Evolutionary conservation across 2,797 vertebrate genomes (phyloP), one percentile per base, ranked within the genome.

Genomic region (Simalia tracyae): DNA sequence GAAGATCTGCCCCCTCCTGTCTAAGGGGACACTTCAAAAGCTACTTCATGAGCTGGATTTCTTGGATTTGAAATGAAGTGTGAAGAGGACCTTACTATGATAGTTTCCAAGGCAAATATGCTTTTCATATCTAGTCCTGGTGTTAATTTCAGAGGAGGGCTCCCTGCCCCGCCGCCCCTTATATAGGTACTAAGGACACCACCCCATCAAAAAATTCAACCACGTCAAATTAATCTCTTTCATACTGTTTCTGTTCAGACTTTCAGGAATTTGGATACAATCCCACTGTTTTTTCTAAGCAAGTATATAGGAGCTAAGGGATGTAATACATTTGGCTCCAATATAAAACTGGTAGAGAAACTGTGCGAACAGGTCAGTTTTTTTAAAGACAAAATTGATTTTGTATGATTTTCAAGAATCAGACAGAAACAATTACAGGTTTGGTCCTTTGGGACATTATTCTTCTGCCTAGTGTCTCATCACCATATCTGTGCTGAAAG

Each of bases 361-460:
- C 12, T 66, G 66, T 31, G n/a, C 66, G 31, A 15, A 31, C 2
- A 31, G 31, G n/a, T 31, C 66, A 68, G 28, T 6, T 31, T 68
- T 50, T 68, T 68, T 68, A 68, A 68, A 31, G n/a, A 68, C 66
- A 68, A 68, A 12, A 68, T 68, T 31, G 72, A 81, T 54, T 92
- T 68, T 59, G 76, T 68, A 36, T 50, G 28, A 31, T 86, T 92
- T 56, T 86, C 26, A 10, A 72, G 10, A 84, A 81, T 81, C 36
- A 54, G 24, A 14, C 5, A 28, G 60, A n/a, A 50, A n/a, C 22
- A 84, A 12, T 0, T 28, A 46, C 0, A 60, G 0, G 1, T 94
- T 31, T 93, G 81, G 10, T 94, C 59, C 92, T 46, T 31, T 63
- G n/a, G 24, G 1, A 31, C 76, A 66, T 94, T 94, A 92, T 95